phyloP scores from a whole-genome alignment of 1,140 invertebrate species.

The Drosophila malerkotliana region DNA sequence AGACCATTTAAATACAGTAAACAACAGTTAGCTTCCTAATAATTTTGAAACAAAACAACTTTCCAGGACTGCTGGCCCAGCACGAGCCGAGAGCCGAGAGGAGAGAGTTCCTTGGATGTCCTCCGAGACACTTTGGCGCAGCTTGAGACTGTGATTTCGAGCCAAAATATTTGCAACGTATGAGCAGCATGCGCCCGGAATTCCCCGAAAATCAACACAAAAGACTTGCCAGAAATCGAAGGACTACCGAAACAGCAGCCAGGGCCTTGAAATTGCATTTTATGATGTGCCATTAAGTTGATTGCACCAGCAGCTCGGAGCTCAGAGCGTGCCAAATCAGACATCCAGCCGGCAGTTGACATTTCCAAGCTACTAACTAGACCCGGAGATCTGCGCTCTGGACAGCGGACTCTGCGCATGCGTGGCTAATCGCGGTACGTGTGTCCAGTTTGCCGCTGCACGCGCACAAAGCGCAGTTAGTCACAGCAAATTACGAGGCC shows the following conservation, averaged over 20 bases:
- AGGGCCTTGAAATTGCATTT: slow-evolving; percentile 75
- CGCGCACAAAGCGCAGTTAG: slow-evolving; percentile 67
- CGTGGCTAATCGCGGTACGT: slow-evolving; percentile 68
- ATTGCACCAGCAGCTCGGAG: slow-evolving; percentile 47
- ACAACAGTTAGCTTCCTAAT: slow-evolving; percentile 68
- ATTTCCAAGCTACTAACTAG: slow-evolving; percentile 74
- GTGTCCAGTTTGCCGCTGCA: slow-evolving; percentile 63
- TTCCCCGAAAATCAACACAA: slow-evolving; percentile 56
- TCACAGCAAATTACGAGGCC: slow-evolving; percentile 70
- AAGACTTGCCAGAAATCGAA: slow-evolving; percentile 35
- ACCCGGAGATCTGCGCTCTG: neutral
- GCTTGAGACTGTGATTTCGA: slow-evolving; percentile 55
- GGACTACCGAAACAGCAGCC: slow-evolving; percentile 68
- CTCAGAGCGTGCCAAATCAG: slow-evolving; percentile 55
- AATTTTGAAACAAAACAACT: slow-evolving; percentile 63
- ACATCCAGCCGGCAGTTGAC: slow-evolving; percentile 58
- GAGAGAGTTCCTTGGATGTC: slow-evolving; percentile 11
- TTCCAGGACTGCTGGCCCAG: slow-evolving; percentile 33
- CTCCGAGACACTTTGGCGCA: slow-evolving; percentile 55
- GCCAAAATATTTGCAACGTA: slow-evolving; percentile 76
- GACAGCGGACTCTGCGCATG: slow-evolving; percentile 54
- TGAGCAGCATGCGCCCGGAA: slow-evolving; percentile 42
- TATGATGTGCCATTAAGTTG: slow-evolving; percentile 73
- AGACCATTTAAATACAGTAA: slow-evolving; percentile 61
- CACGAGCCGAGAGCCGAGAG: slow-evolving; percentile 22